phyloP scores from a whole-genome alignment of 2,888 invertebrate species.

The Sylvicola cinctus region DNA sequence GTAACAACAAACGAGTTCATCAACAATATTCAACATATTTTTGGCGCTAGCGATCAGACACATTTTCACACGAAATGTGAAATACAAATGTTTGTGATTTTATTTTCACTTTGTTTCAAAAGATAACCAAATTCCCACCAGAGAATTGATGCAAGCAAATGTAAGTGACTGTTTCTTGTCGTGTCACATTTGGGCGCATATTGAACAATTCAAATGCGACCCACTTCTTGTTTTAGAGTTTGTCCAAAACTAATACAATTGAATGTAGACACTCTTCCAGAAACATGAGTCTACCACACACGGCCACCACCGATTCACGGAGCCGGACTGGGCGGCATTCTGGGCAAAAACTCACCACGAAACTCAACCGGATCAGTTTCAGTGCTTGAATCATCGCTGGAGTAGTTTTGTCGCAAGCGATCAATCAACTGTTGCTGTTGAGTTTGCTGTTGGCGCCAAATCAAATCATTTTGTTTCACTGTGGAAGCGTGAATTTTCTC shows the following conservation, averaged over 20 bases:
- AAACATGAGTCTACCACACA: no score
- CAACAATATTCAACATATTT: no score
- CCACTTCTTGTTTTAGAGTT: no score
- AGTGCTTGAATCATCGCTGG: slow-evolving; percentile 22
- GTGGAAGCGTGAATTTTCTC: slow-evolving; percentile 26
- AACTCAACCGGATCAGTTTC: slow-evolving; percentile 24
- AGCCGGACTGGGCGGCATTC: slow-evolving; percentile 27
- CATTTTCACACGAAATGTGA: no score
- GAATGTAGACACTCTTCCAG: no score
- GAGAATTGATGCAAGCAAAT: background rate
- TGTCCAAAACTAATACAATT: no score
- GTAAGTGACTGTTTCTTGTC: background rate
- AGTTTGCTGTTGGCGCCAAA: slow-evolving; percentile 19
- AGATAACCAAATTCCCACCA: no score
- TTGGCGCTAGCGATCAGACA: no score
- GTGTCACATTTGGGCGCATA: slow-evolving; percentile 3
- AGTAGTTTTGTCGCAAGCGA: slow-evolving; percentile 7
- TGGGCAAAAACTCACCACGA: slow-evolving; percentile 18
- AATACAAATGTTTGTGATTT: no score
- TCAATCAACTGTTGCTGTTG: background rate
- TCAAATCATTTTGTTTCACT: slow-evolving; percentile 23
- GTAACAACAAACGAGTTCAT: no score
- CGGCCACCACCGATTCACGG: slow-evolving; percentile 17
- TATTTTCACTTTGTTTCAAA: no score
- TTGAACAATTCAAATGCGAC: no score